A percentile compares a stretch with the other conserved stretches of the same genome.
Conservation (phyloP, 2,113 vertebrate species). For the Eretmochelys imbricata region DNA sequence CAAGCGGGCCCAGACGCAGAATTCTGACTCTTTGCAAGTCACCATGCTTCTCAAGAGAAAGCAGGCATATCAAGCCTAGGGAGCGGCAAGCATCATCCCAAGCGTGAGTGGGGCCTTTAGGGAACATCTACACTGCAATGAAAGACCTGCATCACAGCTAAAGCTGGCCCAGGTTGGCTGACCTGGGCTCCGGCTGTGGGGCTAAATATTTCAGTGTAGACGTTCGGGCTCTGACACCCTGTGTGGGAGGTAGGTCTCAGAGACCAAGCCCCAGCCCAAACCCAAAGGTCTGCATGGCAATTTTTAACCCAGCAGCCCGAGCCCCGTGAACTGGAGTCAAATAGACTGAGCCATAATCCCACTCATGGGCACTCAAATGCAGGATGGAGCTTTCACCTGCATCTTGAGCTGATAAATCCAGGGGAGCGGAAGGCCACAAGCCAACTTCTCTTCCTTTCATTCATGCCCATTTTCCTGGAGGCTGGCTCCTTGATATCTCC, state of each 20-base stretch:
- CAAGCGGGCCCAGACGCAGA: background rate
- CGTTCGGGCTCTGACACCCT: background rate
- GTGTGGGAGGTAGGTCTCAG: background rate
- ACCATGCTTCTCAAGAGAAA: background rate
- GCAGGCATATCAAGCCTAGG: too few relatives aligned
- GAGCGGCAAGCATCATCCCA: background rate
- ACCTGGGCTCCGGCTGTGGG: too few relatives aligned
- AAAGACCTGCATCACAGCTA: too few relatives aligned
- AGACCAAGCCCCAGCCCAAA: background rate
- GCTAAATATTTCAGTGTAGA: too few relatives aligned
- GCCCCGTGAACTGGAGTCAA: background rate
- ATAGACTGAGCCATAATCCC: background rate
- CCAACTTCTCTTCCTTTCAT: background rate
- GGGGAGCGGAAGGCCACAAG: background rate
- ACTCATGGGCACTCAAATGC: too few relatives aligned
- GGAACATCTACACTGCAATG: too few relatives aligned
- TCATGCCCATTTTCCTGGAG: background rate
- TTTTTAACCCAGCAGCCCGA: background rate
- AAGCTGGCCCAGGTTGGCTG: too few relatives aligned
- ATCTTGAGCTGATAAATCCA: background rate
- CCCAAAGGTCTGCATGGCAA: background rate
- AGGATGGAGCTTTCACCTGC: background rate
- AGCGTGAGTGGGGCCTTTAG: background rate
- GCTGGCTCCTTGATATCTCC: background rate
- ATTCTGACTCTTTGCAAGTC: background rate